These are phyloP conservation scores for Myanophis thanlyinensis DNA, from an alignment of 2,113 vertebrate genomes.

Conservation along the genomic window DNA sequence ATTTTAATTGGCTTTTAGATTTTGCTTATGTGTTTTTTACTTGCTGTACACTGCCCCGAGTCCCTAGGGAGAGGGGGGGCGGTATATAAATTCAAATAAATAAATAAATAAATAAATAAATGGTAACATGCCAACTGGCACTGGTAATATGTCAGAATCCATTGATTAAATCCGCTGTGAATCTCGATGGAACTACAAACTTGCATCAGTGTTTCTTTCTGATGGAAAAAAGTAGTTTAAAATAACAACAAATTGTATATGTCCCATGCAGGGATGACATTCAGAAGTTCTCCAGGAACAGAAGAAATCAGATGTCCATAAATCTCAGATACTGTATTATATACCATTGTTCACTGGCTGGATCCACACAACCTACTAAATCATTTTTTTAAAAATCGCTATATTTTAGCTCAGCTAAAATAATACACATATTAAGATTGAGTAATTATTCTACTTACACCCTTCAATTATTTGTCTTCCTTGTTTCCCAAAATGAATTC, in stretches of 20 bases:
- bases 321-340: neutral
- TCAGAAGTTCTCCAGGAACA: neutral
- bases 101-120: too few species aligned
- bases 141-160: neutral
- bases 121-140: neutral
- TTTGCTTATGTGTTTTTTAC: too few species aligned
- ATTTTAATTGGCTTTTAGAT: too few species aligned
- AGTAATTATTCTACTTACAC: neutral
- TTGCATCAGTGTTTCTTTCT: neutral
- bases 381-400: neutral
- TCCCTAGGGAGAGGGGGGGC: too few species aligned
- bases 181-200: neutral
- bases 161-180: neutral
- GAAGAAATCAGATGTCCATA: neutral
- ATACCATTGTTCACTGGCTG: neutral
- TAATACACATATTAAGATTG: neutral
- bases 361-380: neutral
- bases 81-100: too few species aligned
- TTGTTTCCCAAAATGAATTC: neutral
- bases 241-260: neutral
- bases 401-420: neutral
- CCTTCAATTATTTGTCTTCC: neutral
- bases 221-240: neutral
- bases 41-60: too few species aligned
- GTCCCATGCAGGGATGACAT: neutral